Percentiles rank a stretch among this genome's conserved stretches.
Evolutionary conservation across 2,113 vertebrate genomes (phyloP).

Genomic region (Leptosomus discolor): DNA sequence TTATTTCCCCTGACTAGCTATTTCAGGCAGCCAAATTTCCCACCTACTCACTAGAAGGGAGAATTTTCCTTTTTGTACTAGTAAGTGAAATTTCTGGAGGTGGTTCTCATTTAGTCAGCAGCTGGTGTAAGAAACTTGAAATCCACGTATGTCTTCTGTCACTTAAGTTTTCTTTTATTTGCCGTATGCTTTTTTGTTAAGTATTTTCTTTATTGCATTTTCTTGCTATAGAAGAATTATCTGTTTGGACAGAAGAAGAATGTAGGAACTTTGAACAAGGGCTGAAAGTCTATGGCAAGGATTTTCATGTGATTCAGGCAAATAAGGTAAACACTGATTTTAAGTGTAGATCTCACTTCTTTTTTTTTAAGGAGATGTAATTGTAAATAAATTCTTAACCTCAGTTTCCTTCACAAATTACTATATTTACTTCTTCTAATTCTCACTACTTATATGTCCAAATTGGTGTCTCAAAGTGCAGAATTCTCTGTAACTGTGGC

Average conservation of each 20-base stretch:
- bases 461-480: not conserved
- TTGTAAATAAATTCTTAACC: not conserved
- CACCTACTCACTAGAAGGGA: not conserved
- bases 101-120: not conserved
- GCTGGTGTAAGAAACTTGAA: not conserved
- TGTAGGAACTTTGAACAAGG: slow-evolving; percentile 96
- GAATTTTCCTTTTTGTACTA: not conserved
- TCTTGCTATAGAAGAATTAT: slow-evolving; percentile 85
- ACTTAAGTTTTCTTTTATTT: not conserved
- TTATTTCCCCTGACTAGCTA: not conserved
- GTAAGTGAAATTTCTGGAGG: not conserved
- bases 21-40: not conserved
- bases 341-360: not conserved
- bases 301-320: slow-evolving; percentile 94
- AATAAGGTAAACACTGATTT: slow-evolving; percentile 85
- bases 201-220: not conserved
- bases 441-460: not conserved
- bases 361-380: not conserved
- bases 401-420: not conserved
- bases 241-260: slow-evolving; percentile 96
- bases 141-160: not conserved
- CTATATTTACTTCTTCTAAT: not conserved
- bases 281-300: slow-evolving; percentile 93
- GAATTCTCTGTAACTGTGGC: not conserved
- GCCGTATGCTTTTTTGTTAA: not conserved